Base-by-base conservation (phyloP, 1,140 invertebrate species). In the Amyelois transitella region DNA sequence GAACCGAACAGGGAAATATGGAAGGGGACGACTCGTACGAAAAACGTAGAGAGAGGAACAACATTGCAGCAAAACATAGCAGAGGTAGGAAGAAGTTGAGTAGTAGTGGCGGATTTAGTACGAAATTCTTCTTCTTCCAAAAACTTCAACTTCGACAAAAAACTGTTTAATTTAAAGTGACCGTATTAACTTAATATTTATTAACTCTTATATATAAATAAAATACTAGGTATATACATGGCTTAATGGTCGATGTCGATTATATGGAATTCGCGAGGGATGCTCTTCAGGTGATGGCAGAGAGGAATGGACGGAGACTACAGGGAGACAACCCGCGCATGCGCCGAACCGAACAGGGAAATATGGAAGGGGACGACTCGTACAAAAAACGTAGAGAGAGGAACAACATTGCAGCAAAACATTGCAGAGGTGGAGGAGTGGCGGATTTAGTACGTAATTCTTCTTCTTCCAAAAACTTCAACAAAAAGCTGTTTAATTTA, bases 1-100 rank as follows among this genome's bases (percentile, higher is more conserved):
- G n/a, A n/a, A n/a, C n/a, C n/a, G n/a, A n/a, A n/a, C n/a, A n/a
- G n/a, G n/a, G n/a, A n/a, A n/a, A n/a, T n/a, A n/a, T n/a, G n/a
- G n/a, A n/a, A n/a, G n/a, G n/a, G n/a, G n/a, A n/a, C n/a, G n/a
- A n/a, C n/a, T n/a, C n/a, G n/a, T n/a, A n/a, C n/a, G n/a, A n/a
- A n/a, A n/a, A n/a, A n/a, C n/a, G n/a, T n/a, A n/a, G n/a, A 97
- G 91, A 94, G 54, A 97, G 97, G 77, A 99, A 99, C 77, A 99
- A 99, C 80, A 96, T 95, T 63, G 97, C 98, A 0, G 98, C 98
- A 0, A n/a, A n/a, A n/a, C n/a, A n/a, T 52, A 98, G 96, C 0
- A 89, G 98, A 45, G 97, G 99, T 73, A 93, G 95, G 0, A 89
- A 97, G 50, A 90, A 96, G 67, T 91, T 93, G 7, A 97, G 98